Evolutionary conservation across 2,797 vertebrate genomes (phyloP), one percentile per base, ranked within the genome.

Genomic region (Onychomys arenicola): DNA sequence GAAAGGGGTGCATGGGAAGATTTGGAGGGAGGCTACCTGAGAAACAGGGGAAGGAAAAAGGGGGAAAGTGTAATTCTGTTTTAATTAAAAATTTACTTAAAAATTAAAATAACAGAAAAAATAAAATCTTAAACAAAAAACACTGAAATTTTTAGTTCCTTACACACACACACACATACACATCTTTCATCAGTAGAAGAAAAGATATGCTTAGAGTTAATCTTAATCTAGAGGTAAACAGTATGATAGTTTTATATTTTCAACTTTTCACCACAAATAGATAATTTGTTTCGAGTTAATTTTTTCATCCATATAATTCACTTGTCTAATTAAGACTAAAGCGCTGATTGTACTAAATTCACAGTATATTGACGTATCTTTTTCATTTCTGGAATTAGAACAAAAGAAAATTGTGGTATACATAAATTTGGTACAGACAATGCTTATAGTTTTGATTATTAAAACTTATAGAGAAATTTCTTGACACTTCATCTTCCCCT

Each of bases 361-460:
- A 40, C 49, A 61, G 25, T 71, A 91, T 97, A 92, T 96, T 84
- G 95, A 90, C 69, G 5, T 80, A 9, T 78, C 90, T 95, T 95
- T 95, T 93, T 93, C 91, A 93, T 93, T 96, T 94, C 83, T 94
- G 75, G 94, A 92, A 92, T 81, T 92, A 94, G 75, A 96, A 96
- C 90, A 96, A 89, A 96, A 75, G 88, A 95, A 59, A 90, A 85
- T 89, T 52, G 40, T 83, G 25, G 9, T 88, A 90, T 7, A 73
- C 34, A 43, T 55, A 95, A 57, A 81, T 10, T 82, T 3, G 14
- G 61, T 57, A 71, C 29, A 95, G 57, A 87, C 34, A 61, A 29
- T 83, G 71, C 46, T 80, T 90, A 69, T 40, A 78, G 69, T 80
- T 95, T 95, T 93, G 46, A 88, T 82, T 83, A 73, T 92, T 69